Conservation (phyloP, 2,888 invertebrate genomes). For the Piscicola geometra region DNA sequence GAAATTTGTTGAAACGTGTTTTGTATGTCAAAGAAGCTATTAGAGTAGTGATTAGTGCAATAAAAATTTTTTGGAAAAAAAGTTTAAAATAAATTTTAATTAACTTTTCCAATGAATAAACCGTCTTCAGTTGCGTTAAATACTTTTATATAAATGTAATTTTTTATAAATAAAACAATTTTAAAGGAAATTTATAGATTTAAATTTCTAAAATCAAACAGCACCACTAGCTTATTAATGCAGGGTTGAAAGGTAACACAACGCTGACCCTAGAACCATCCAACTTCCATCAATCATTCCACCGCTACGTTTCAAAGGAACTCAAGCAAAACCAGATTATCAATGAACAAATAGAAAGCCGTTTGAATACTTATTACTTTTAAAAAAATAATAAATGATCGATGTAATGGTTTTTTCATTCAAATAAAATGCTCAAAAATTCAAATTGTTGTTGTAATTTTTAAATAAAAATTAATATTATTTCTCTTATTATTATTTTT, state of each 20-base stretch:
- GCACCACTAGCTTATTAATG: too few species aligned
- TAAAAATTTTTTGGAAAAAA: background rate
- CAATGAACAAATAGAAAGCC: too few species aligned
- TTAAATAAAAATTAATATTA: too few species aligned
- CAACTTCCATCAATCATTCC: slow-evolving; percentile 16
- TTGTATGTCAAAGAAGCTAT: background rate
- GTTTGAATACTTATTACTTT: too few species aligned
- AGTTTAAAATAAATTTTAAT: background rate
- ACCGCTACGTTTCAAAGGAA: background rate
- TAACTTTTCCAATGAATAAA: background rate
- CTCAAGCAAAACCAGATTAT: too few species aligned
- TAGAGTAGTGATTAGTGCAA: background rate
- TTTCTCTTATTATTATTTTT: too few species aligned
- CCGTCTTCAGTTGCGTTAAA: background rate
- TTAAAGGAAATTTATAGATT: background rate
- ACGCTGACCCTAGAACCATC: background rate
- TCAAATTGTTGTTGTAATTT: too few species aligned
- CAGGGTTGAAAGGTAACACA: too few species aligned
- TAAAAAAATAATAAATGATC: too few species aligned
- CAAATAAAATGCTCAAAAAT: too few species aligned
- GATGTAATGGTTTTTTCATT: too few species aligned
- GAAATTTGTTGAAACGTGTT: background rate
- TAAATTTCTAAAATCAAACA: too few species aligned
- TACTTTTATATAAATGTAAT: background rate
- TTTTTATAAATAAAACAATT: background rate